Base-by-base conservation (phyloP, 92 coral and sea anemone genomes). In the Galaxea fascicularis region DNA sequence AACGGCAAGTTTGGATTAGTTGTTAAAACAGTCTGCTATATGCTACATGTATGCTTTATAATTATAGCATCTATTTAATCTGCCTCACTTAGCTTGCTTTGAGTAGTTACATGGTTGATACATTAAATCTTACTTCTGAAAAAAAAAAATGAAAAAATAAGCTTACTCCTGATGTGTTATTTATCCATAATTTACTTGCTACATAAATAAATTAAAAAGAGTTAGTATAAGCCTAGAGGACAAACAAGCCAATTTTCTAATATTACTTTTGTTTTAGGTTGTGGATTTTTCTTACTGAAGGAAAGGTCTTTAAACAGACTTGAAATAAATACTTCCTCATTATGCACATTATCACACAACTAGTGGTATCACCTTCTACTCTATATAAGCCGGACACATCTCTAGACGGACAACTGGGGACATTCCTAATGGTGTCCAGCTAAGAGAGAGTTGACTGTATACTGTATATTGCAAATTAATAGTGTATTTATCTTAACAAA, bases 341-440 rank as follows among this genome's bases (percentile, higher is more conserved):
- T 58, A 58, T 58, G 65, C 65, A 58, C 65, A 58, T 58, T 58
- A 25, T 58, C 65, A 58, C 10, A 58, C 65, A 58, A 58, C 22
- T 10, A 20, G 65, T 58, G 65, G 65, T 58, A 27, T 58, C 65
- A 58, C 65, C 65, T 58, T 58, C 65, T 9, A 58, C 65, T 58
- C 65, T 58, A 25, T 58, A 58, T 0, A 58, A 58, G 65, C 65
- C 22, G 65, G 65, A 58, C 65, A 58, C 65, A 9, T 58, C 65
- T 58, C 65, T 58, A 27, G 65, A 58, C 22, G 65, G 65, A 58
- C 20, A 58, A 27, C 65, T 58, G 65, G 65, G 20, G 65, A 58
- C 65, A 58, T 58, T 58, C 65, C 20, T 53, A n/a, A 53, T 58
- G 65, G 65, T 58, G 65, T 58, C 65, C 11, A 58, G 65, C 65